These are phyloP conservation scores for Scaptomyza tumidula DNA, from an alignment of 2,888 invertebrate genomes.

Conservation along the genomic window DNA sequence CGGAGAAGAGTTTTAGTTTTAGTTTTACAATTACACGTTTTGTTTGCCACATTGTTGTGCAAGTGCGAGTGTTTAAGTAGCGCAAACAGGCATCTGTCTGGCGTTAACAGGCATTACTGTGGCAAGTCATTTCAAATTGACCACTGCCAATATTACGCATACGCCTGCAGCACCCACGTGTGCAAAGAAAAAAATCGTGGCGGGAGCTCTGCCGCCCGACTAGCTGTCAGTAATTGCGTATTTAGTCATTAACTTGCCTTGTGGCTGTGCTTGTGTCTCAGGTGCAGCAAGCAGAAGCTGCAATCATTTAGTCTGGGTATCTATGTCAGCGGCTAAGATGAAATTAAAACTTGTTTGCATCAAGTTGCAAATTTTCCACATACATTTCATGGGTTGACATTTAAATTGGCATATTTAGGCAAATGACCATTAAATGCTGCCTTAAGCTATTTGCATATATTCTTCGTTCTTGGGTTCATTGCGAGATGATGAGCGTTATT, in stretches of 20 bases:
- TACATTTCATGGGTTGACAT: constrained; percentile 66
- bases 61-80: constrained; percentile 45
- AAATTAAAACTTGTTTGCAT: constrained; percentile 69
- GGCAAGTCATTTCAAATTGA: constrained; percentile 27
- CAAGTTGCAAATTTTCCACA: constrained; percentile 44
- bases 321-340: constrained; percentile 62
- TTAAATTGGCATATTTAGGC: constrained; percentile 77
- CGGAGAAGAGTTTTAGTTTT: constrained; percentile 27
- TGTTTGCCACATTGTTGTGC: constrained; percentile 57
- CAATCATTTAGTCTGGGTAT: constrained; percentile 49
- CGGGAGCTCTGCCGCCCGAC: background rate
- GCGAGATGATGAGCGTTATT: constrained; percentile 35
- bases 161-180: constrained; percentile 65
- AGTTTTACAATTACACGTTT: constrained; percentile 32
- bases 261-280: constrained; percentile 5
- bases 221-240: constrained; percentile 53
- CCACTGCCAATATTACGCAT: constrained; percentile 62
- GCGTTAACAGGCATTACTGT: background rate
- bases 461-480: constrained; percentile 24
- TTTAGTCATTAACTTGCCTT: constrained; percentile 58
- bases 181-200: constrained; percentile 3
- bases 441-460: constrained; percentile 37
- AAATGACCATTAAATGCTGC: constrained; percentile 62
- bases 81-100: constrained; percentile 14
- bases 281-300: constrained; percentile 43